Conservation (phyloP, 2,888 invertebrate genomes). For the Gasteruption jaculator region DNA sequence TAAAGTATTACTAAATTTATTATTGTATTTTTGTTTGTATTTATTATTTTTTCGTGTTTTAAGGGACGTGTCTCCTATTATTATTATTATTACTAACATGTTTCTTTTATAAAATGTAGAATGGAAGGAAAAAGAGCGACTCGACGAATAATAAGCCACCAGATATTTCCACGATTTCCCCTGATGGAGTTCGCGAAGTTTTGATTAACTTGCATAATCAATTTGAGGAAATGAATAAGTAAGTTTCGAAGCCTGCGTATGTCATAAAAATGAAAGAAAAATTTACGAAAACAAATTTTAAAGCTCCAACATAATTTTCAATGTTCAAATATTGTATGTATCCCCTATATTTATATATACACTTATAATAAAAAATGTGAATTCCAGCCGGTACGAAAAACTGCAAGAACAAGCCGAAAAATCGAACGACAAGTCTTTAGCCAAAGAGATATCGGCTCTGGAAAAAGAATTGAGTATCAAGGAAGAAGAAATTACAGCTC, state of each 20-base stretch:
- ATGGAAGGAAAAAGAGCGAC: too few species aligned
- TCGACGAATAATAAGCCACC: too few species aligned
- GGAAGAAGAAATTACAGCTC: slow-evolving; percentile 43
- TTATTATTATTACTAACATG: too few species aligned
- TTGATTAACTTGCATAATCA: slow-evolving; percentile 37
- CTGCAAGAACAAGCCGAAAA: slow-evolving; percentile 32
- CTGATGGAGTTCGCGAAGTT: slow-evolving; percentile 34
- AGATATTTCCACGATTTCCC: too few species aligned
- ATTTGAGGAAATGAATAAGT: slow-evolving; percentile 39
- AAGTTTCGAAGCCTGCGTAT: too few species aligned
- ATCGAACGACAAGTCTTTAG: slow-evolving; percentile 28
- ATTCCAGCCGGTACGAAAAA: slow-evolving; percentile 38
- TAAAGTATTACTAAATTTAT: too few species aligned
- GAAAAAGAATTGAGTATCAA: slow-evolving; percentile 38
- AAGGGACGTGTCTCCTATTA: too few species aligned
- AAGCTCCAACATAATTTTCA: not conserved
- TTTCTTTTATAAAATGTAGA: too few species aligned
- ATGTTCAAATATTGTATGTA: not conserved
- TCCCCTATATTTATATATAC: slow-evolving; percentile 7
- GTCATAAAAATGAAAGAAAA: slow-evolving; percentile 6
- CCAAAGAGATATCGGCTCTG: slow-evolving; percentile 31
- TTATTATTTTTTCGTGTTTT: too few species aligned
- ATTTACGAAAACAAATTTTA: not conserved
- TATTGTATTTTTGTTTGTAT: too few species aligned
- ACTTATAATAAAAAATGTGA: too few species aligned